Percentiles rank a stretch among this genome's conserved stretches.
These are phyloP conservation scores for Leptothorax acervorum DNA, from an alignment of 2,888 invertebrate species.

Conservation along the genomic window DNA sequence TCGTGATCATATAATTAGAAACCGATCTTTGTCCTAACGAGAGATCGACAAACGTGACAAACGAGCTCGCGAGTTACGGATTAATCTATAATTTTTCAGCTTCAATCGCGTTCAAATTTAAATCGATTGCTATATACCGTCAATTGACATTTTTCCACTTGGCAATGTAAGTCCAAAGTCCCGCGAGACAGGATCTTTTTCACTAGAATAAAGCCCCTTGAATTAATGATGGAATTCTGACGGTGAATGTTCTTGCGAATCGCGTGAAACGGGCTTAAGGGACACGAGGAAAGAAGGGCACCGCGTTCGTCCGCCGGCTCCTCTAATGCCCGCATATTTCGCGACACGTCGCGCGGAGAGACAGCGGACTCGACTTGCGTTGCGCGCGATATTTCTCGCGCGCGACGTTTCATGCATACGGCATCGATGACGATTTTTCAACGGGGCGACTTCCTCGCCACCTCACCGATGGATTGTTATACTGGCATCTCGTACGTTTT, in stretches of 20 bases:
- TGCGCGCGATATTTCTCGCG: constrained; percentile 54
- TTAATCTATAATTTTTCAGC: not conserved
- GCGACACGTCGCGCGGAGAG: constrained; percentile 45
- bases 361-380: constrained; percentile 37
- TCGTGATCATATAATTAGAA: not conserved
- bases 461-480: constrained; percentile 12
- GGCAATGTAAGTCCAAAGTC: not conserved
- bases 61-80: too few species aligned
- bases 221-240: not conserved
- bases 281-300: constrained; percentile 11
- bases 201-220: not conserved
- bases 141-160: not conserved
- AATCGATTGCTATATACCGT: not conserved
- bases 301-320: constrained; percentile 35
- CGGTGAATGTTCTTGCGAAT: not conserved
- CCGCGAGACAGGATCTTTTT: not conserved
- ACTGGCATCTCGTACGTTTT: constrained; percentile 20
- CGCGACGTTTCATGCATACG: constrained; percentile 54
- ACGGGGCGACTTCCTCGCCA: constrained; percentile 26
- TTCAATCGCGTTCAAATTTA: too few species aligned
- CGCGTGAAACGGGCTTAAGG: constrained; percentile 44
- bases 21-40: not conserved
- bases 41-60: not conserved
- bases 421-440: constrained; percentile 63
- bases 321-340: constrained; percentile 60